Evolutionary conservation across 2,113 vertebrate genomes (phyloP).

Genomic region (Leptobrachium leishanense): DNA sequence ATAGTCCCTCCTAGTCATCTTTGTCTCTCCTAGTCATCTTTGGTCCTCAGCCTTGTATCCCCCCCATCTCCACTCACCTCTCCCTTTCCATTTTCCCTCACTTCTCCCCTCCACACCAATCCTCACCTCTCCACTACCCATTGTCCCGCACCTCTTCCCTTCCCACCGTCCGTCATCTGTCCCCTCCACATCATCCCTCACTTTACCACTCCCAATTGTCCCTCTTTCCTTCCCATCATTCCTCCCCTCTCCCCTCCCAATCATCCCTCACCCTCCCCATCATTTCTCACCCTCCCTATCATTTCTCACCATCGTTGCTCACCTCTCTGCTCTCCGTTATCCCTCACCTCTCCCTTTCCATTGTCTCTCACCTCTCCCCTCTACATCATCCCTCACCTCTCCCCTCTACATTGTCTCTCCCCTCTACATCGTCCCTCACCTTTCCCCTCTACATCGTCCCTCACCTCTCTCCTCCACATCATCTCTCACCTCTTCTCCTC

Average conservation of each 20-base stretch:
- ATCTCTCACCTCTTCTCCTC: not conserved
- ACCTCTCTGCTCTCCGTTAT: not conserved
- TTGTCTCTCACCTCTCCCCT: too few species aligned
- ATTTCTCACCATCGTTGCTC: not conserved
- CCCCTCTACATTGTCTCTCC: not conserved
- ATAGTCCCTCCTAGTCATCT: too few species aligned
- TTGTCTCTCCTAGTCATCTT: too few species aligned
- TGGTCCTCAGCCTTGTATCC: too few species aligned
- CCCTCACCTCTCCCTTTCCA: not conserved
- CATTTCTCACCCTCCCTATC: not conserved
- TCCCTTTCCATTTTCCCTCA: not conserved
- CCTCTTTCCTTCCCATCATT: not conserved
- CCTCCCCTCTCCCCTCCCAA: not conserved
- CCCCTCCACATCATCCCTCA: not conserved
- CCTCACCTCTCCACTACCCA: not conserved
- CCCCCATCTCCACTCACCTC: not conserved
- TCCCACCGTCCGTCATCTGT: too few species aligned
- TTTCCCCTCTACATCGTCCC: not conserved
- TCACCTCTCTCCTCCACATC: too few species aligned
- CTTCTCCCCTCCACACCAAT: not conserved
- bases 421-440: too few species aligned
- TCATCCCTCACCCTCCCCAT: not conserved
- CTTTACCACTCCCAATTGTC: not conserved
- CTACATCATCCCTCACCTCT: not conserved
- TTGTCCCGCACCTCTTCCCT: too few species aligned